Evolutionary conservation across 2,113 vertebrate species (phyloP), one percentile per base, ranked within the genome.

Genomic region (Antechinus flavipes): DNA sequence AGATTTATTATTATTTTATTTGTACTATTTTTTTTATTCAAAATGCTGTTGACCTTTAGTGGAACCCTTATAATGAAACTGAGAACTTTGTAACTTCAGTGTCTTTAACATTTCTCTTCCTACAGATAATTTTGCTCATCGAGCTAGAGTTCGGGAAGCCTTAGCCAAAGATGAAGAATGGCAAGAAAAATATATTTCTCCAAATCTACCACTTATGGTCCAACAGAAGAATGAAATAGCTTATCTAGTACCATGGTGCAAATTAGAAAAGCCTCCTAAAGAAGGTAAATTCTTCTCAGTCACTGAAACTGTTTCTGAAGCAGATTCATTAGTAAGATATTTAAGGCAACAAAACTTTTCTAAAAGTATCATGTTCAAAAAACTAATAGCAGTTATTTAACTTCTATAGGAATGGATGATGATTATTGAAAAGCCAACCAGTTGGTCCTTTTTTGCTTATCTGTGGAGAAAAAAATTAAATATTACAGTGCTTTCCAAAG

Each of bases 211-310:
- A 2, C 98, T 99, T 97, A 89, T 99, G 14, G 98, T 96, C 3
- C 98, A 98, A 54, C 99, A 99, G 96, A 98, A 99, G 93, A 99
- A 98, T 96, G 99, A 99, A 96, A 98, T 99, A 94, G 97, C 98
- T 42, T 99, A 99, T 91, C 96, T 99, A 95, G 98, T 99, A n/a
- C 99, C 99, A 0, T 99, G 99, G 99, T 99, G 99, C 97, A 98
- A 98, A 30, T 96, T 99, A 54, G 97, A 98, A 96, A 98, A 91
- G 24, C 99, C 99, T n/a, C 98, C 98, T n/a, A 99, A 99, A 95
- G 98, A 99, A 92, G 99, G 99, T 97, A 98, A 98, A 99, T 26
- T 94, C 16, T 96, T 53, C n/a, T 42, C 54, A 54, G 8, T 42
- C 25, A 52, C 9, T 91, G 52, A 55, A 46, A 92, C 7, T 90